These are phyloP conservation scores for Lateolabrax maculatus DNA, from an alignment of 2,797 vertebrate species.

Conservation along the genomic window DNA sequence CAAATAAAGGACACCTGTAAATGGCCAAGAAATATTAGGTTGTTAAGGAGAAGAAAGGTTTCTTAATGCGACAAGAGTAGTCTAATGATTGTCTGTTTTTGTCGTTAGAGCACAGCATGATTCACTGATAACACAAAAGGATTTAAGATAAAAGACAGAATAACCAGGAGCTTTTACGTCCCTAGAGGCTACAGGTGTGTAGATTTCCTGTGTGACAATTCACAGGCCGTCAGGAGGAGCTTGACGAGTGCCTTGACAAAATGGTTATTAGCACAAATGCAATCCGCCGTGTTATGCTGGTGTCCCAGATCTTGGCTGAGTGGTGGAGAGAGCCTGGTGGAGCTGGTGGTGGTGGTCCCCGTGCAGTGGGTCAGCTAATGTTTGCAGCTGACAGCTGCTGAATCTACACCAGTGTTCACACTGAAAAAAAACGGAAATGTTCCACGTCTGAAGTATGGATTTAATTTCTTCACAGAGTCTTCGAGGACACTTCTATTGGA, in stretches of 20 bases:
- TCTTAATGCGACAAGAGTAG: constrained; percentile 27
- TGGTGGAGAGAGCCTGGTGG: constrained; percentile 17
- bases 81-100: constrained; percentile 32
- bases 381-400: constrained; percentile 42
- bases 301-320: constrained; percentile 19
- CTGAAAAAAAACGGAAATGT: constrained; percentile 3
- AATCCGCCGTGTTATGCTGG: constrained; percentile 3
- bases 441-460: constrained; percentile 30
- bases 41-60: constrained; percentile 43
- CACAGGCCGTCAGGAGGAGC: not conserved
- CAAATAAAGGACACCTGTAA: constrained; percentile 39
- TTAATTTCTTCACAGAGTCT: constrained; percentile 25
- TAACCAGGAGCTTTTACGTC: constrained; percentile 26
- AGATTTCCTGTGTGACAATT: constrained; percentile 25
- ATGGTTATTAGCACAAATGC: constrained; percentile 35
- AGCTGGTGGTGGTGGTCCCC: constrained; percentile 19
- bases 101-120: not conserved
- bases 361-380: constrained; percentile 24
- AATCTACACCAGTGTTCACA: not conserved
- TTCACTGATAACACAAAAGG: constrained; percentile 37
- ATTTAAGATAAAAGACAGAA: constrained; percentile 28
- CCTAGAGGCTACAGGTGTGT: not conserved
- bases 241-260: no score
- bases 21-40: constrained; percentile 30
- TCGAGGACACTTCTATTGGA: not conserved